Percentiles rank a stretch among this genome's conserved stretches.
These are phyloP conservation scores for Pterocles burchelli DNA, from an alignment of 2,113 vertebrate genomes.

Conservation along the genomic window DNA sequence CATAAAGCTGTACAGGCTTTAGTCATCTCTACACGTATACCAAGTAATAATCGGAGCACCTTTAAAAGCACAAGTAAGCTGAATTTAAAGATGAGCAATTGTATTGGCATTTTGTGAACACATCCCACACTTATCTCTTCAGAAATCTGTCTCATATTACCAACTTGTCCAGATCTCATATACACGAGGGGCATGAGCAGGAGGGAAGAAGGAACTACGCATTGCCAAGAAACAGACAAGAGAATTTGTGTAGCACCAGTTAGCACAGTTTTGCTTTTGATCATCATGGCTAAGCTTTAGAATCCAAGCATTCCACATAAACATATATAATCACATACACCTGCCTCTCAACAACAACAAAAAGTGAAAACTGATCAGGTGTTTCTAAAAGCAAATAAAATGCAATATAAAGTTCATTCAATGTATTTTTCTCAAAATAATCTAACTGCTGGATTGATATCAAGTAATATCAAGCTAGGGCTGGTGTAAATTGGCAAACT, in stretches of 20 bases:
- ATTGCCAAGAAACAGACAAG: background rate
- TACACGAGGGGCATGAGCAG: background rate
- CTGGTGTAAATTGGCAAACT: conserved; percentile 11
- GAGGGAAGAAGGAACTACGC: background rate
- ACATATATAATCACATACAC: background rate
- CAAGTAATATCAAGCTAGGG: background rate
- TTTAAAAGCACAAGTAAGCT: background rate
- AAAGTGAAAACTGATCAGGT: background rate
- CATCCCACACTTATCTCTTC: background rate
- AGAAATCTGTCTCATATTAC: background rate
- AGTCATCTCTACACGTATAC: background rate
- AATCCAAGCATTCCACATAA: background rate
- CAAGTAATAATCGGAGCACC: background rate
- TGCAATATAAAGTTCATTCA: background rate
- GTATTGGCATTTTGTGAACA: background rate
- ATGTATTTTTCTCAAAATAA: background rate
- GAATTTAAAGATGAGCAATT: background rate
- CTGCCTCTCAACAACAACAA: background rate
- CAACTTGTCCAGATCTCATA: background rate
- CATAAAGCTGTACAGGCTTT: background rate
- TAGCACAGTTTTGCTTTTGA: background rate
- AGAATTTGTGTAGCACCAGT: background rate
- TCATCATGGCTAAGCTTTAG: background rate
- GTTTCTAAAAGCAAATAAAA: background rate
- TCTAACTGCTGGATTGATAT: background rate